phyloP scores from a whole-genome alignment of 2,888 invertebrate species.

The Dyspetes luteomarginatus region DNA sequence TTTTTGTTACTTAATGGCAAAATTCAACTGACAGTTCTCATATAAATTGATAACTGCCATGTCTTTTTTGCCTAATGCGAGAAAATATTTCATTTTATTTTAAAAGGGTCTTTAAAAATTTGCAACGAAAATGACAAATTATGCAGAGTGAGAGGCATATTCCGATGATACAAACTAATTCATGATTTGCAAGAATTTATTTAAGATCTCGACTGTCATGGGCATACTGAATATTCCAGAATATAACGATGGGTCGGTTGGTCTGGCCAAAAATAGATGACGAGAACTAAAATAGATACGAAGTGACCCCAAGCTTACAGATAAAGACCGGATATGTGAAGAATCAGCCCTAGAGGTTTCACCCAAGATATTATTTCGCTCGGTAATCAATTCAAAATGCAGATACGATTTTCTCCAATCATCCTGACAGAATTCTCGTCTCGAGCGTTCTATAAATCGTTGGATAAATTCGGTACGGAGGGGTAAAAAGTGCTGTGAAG shows the following conservation, averaged over 20 bases:
- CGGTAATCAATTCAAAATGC: constrained; percentile 56
- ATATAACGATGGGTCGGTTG: too few relatives aligned
- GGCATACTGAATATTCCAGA: too few relatives aligned
- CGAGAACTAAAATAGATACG: constrained; percentile 8
- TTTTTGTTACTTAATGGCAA: not conserved
- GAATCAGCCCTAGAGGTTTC: constrained; percentile 43
- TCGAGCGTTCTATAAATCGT: not conserved
- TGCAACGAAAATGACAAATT: too few relatives aligned
- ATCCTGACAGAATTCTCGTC: constrained; percentile 42
- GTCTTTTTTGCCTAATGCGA: not conserved
- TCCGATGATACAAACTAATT: too few relatives aligned
- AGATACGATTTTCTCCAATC: constrained; percentile 61
- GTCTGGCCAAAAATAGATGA: not conserved
- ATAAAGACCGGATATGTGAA: not conserved
- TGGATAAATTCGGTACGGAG: constrained; percentile 22
- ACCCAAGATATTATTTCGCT: constrained; percentile 51
- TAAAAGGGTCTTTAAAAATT: too few relatives aligned
- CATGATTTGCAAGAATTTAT: too few relatives aligned
- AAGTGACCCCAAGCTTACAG: not conserved
- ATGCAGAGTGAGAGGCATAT: too few relatives aligned
- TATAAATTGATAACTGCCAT: not conserved
- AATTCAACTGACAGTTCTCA: not conserved
- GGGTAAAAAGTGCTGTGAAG: constrained; percentile 22
- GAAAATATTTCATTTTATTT: too few relatives aligned
- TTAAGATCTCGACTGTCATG: too few relatives aligned